Percentiles rank a stretch among this genome's conserved stretches.
phyloP scores from a whole-genome alignment of 1,140 invertebrate species.

The Bombus confusus region DNA sequence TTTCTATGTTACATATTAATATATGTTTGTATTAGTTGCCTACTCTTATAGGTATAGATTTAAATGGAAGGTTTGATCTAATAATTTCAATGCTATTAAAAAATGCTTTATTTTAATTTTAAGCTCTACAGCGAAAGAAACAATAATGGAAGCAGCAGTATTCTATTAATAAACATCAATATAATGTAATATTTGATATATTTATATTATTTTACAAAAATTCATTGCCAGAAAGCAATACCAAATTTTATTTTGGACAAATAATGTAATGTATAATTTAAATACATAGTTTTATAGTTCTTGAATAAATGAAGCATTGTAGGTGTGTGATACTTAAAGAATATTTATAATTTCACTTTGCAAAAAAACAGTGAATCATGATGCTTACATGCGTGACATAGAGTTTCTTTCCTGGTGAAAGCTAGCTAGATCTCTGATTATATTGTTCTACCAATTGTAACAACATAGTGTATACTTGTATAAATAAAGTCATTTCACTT shows the following conservation, averaged over 20 bases:
- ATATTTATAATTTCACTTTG: conserved; percentile 38
- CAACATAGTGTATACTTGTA: conserved; percentile 50
- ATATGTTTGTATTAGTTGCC: neutral
- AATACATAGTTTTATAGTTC: neutral
- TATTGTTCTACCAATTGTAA: conserved; percentile 73
- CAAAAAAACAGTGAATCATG: conserved; percentile 70
- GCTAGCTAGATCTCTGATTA: conserved; percentile 70
- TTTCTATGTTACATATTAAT: neutral
- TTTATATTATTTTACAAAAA: conserved; percentile 9
- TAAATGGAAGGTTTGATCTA: conserved; percentile 1
- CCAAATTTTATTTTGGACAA: conserved; percentile 3
- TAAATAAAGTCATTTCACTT: conserved; percentile 35
- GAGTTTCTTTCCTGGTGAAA: conserved; percentile 82
- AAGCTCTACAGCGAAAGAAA: neutral
- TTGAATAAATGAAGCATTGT: neutral
- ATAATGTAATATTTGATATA: neutral
- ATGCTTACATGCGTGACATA: conserved; percentile 77
- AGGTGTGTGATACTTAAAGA: conserved; percentile 20
- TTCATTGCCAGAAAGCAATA: neutral
- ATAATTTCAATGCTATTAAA: neutral
- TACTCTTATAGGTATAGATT: neutral
- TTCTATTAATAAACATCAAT: too few relatives aligned
- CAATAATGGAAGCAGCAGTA: neutral
- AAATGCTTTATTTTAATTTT: conserved; percentile 1
- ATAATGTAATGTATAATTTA: neutral